Evolutionary conservation across 2,888 invertebrate genomes (phyloP).

Genomic region (Andrena bucephala): DNA sequence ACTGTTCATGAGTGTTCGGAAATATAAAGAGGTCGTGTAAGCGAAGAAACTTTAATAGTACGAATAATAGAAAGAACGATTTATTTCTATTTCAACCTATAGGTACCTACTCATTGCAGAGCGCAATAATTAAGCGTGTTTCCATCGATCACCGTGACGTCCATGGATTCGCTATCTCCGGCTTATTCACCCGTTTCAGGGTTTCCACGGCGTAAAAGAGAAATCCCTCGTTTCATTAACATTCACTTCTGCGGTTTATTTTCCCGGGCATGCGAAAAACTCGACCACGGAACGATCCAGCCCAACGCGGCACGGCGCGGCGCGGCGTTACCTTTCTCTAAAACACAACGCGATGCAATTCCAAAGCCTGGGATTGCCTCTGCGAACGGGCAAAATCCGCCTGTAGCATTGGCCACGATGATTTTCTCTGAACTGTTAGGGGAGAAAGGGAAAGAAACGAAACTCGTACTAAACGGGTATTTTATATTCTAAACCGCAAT

Average conservation of each 20-base stretch:
- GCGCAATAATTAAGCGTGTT: background rate
- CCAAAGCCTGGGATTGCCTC: conserved; percentile 14
- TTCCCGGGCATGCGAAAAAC: conserved; percentile 67
- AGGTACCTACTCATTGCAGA: too few relatives aligned
- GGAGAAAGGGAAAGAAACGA: conserved; percentile 6
- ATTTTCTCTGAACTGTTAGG: conserved; percentile 18
- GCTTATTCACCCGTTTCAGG: conserved; percentile 46
- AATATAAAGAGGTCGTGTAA: too few relatives aligned
- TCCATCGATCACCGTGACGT: background rate
- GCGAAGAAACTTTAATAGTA: too few relatives aligned
- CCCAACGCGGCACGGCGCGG: background rate
- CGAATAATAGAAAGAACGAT: background rate
- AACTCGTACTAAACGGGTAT: background rate
- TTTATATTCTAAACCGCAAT: background rate
- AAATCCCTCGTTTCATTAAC: conserved; percentile 59
- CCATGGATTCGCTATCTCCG: conserved; percentile 21
- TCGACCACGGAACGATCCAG: conserved; percentile 57
- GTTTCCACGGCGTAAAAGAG: conserved; percentile 50
- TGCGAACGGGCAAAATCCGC: conserved; percentile 19
- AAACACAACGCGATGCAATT: conserved; percentile 40
- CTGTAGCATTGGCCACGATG: background rate
- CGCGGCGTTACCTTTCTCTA: conserved; percentile 64
- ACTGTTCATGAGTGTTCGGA: too few relatives aligned
- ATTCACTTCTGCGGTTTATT: conserved; percentile 65
- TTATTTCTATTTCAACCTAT: background rate